Evolutionary conservation across 1,140 invertebrate species (phyloP), one percentile per base, ranked within the genome.

Genomic region (fruit fly (Drosophila melanogaster)): DNA sequence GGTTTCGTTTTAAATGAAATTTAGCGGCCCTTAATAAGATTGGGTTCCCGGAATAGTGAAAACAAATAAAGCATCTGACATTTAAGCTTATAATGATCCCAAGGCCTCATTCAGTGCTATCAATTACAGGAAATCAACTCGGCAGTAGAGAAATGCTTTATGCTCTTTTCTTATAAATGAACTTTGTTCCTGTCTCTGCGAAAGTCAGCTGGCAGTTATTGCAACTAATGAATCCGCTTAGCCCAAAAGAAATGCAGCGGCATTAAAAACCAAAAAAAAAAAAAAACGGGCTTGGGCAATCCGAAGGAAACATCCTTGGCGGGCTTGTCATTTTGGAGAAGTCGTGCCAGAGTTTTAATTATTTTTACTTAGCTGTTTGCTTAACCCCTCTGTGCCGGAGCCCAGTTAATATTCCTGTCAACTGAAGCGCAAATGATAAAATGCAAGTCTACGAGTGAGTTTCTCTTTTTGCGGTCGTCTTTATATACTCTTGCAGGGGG

Each of bases 161-260:
- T 30, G 30, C 37, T 61, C 51, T 33, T 19, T 51, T 41, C 67
- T 66, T 64, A 87, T 72, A 84, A 86, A 87, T 84, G 74, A 72
- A 67, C 60, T 79, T 79, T 71, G 37, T 35, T 26, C 14, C 19
- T 46, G 49, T 35, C 44, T 35, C 14, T 51, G 40, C 26, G 17
- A 47, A 41, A 56, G 58, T 26, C 81, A 78, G 65, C 66, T 87
- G 84, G 61, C 81, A 85, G 73, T 80, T 85, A 77, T 81, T 80
- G 77, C 62, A 86, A 77, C 81, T 85, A 86, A 85, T 85, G 81
- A 85, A 85, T 85, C 77, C 81, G 67, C 77, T 85, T 86, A 77
- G 75, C 47, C 59, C 57, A 56, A 69, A 55, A 49, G 59, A 64
- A 70, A 44, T 47, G 50, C 30, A 30, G 41, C 4, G 19, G 66